Evolutionary conservation across 2,113 vertebrate species (phyloP), one percentile per base, ranked within the genome.

Genomic region (Trichomycterus rosablanca): DNA sequence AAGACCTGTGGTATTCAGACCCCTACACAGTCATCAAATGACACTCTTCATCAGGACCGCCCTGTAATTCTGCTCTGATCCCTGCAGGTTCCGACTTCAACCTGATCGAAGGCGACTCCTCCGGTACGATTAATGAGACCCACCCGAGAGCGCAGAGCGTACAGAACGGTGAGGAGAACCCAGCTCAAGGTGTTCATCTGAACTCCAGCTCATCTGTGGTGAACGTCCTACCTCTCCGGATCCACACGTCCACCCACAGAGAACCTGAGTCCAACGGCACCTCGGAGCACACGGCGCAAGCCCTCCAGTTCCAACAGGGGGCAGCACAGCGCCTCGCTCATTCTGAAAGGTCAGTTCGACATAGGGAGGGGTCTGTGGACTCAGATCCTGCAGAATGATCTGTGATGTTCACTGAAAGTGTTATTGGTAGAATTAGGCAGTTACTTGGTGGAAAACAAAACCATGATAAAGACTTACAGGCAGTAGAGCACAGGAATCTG

Each of bases 261-360:
- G 14, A 61, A 39, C 64, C 78, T n/a, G 61, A 84, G 60, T 68
- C 68, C 54, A 80, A 85, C 72, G 75, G 80, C 82, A 57, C 78
- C 32, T 58, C 77, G 7, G 24, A 64, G 0, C 63, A 62, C 68
- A 63, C 66, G 32, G 34, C 35, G 6, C 54, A 76, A 22, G 0
- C 56, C 24, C 71, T 79, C 0, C 63, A 75, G 43, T 53, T 74
- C 70, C 81, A 84, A 24, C 80, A 82, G 74, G 82, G 80, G 68
- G 80, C 83, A 64, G 78, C 86, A 6, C 83, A 85, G 59, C 87
- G 77, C 63, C 78, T 77, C 40, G 82, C 84, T 51, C 81, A 77
- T 73, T 77, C 82, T 12, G 91, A 91, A 82, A 92, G 89, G 91
- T 92, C 30, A 61, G 52, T 24, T 8, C 14, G 30, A 24, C 15